Base-by-base conservation (phyloP, 1,140 invertebrate species). In the Solen grandis region DNA sequence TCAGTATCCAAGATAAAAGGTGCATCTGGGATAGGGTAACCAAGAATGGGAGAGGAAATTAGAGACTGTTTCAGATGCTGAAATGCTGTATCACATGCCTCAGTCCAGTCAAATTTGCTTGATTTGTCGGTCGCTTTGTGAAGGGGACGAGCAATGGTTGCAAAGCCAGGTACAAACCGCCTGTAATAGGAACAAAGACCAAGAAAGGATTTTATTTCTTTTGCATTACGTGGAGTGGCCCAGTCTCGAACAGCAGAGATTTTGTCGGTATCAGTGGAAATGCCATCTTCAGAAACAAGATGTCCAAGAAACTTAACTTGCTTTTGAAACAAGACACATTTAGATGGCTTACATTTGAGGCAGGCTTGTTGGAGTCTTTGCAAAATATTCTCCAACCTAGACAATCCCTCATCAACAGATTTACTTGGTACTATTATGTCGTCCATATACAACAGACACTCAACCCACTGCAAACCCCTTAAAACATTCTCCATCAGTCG, bases 331-430 rank as follows among this genome's bases (percentile, higher is more conserved):
- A 94, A 93, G 36, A 90, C 70, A 46, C 89, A 92, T 87, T 93
- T 93, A 69, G 86, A 59, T 1, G 92, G 82, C 41, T 92, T 93
- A 1, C 94, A 85, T 35, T 92, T 93, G 2, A 94, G 80, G 33
- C 68, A 74, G 1, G 72, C 77, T 25, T 81, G 54, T 19, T n/a
- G n/a, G 0, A 87, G 65, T 14, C 84, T 27, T 13, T 77, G 22
- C 33, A 85, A 82, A 14, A 84, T 29, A 10, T 77, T 52, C 63
- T 83, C 81, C 36, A 83, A 60, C 27, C 68, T 33, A 38, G 69
- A 0, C 4, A 86, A 8, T 10, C 33, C 3, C 35, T 78, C 33
- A n/a, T n/a, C n/a, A 0, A 63, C 54, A 73, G 46, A 62, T 57
- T 55, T 38, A 25, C 72, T 41, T 33, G 60, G 57, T 5, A 74